Evolutionary conservation across 2,888 invertebrate species (phyloP), one percentile per base, ranked within the genome.

Genomic region (Eristalis pertinax): DNA sequence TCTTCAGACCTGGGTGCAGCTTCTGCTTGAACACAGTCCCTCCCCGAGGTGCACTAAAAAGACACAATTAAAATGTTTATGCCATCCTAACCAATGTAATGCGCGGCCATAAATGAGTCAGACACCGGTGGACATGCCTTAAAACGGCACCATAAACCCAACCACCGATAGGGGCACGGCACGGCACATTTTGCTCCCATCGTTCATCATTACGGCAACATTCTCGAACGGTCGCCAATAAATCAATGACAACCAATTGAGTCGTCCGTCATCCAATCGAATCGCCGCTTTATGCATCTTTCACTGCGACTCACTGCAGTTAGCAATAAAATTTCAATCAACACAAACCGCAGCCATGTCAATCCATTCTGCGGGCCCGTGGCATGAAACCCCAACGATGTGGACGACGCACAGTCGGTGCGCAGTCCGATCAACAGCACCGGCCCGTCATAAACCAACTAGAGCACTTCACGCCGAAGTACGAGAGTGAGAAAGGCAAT

Each of bases 381-480:
- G 56, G 62, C 68, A 24, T 76, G 62, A 32, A 32, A 5, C 32
- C 4, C 32, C 32, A 8, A 32, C 32, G 32, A 32, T 1, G 26
- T 4, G 26, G 26, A 26, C 26, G 7, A 7, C 4, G 32, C 32
- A 32, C 32, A 10, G 32, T 32, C 32, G 32, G 32, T 32, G 32
- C 32, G 32, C 32, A 32, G 32, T 32, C 1, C 32, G 32, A 32
- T 32, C 32, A 5, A 69, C 58, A 32, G 29, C 77, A 4, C 24
- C 15, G 35, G 8, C 26, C 69, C 35, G 22, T 35, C 60, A 58
- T 77, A 84, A 84, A 74, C 74, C 56, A 35, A 63, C 68, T 69
- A 64, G 63, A 78, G 64, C 78, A 78, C 29, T 69, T 69, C 73
- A 70, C 74, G 70, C 74, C 35, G 38, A 43, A 50, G 50, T 60